Evolutionary conservation across 2,888 invertebrate species (phyloP).

Genomic region (Sympetrum striolatum): DNA sequence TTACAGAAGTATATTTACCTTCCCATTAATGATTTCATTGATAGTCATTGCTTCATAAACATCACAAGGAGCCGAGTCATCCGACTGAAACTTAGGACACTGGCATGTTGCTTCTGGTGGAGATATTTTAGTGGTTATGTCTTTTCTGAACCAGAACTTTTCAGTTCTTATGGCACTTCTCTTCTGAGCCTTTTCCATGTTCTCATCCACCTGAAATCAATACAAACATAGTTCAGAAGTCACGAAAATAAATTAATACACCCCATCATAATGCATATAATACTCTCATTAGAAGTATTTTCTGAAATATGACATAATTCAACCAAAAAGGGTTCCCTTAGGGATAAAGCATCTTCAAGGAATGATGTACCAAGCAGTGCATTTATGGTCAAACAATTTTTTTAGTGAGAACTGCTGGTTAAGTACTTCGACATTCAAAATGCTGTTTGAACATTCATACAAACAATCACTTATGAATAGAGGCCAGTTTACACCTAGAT

Average conservation of each 20-base stretch:
- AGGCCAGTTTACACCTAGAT: too few relatives aligned
- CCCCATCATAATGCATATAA: too few relatives aligned
- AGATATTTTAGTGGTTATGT: constrained; percentile 62
- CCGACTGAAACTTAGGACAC: constrained; percentile 40
- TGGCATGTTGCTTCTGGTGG: constrained; percentile 56
- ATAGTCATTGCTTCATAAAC: constrained; percentile 84
- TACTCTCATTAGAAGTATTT: too few relatives aligned
- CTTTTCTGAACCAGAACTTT: constrained; percentile 93
- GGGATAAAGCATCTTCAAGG: too few relatives aligned
- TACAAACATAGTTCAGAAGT: background rate
- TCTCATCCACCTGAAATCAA: constrained; percentile 79
- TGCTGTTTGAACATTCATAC: too few relatives aligned
- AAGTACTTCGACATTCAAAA: too few relatives aligned
- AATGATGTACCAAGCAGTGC: too few relatives aligned
- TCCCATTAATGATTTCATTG: constrained; percentile 96
- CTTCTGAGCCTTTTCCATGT: constrained; percentile 94
- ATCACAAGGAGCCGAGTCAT: constrained; percentile 55
- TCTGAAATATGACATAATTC: too few relatives aligned
- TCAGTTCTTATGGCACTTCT: constrained; percentile 82
- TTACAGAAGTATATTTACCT: constrained; percentile 65
- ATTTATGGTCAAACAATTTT: too few relatives aligned
- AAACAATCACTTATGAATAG: too few relatives aligned
- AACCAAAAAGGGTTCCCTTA: too few relatives aligned
- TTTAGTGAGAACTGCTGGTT: too few relatives aligned
- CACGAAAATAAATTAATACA: background rate